These are phyloP conservation scores for Notodonta dromedarius DNA, from an alignment of 2,888 invertebrate genomes.

Conservation along the genomic window DNA sequence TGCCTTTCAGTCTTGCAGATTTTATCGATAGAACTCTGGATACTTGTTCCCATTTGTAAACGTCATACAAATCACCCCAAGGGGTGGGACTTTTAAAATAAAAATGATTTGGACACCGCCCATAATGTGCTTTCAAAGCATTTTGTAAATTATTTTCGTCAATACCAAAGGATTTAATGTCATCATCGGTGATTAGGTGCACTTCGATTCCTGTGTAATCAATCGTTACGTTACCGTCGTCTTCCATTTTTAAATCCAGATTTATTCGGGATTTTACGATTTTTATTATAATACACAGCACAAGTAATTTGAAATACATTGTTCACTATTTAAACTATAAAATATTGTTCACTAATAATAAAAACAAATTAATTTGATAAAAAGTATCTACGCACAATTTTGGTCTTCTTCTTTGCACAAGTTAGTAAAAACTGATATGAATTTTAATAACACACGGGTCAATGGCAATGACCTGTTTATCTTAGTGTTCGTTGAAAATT, in stretches of 20 bases:
- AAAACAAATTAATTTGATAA: too few species aligned
- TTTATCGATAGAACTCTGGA: slow-evolving; percentile 51
- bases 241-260: slow-evolving; percentile 50
- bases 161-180: slow-evolving; percentile 57
- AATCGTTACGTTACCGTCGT: slow-evolving; percentile 49
- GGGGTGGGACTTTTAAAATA: slow-evolving; percentile 69
- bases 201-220: slow-evolving; percentile 52
- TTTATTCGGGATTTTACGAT: slow-evolving; percentile 21
- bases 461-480: too few species aligned
- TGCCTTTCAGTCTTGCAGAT: slow-evolving; percentile 49
- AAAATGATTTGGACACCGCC: slow-evolving; percentile 48
- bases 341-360: too few species aligned
- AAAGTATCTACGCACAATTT: too few species aligned
- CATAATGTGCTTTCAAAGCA: slow-evolving; percentile 54
- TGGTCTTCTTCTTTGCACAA: too few species aligned
- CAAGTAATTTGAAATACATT: slow-evolving; percentile 20
- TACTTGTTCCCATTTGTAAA: slow-evolving; percentile 64
- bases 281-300: slow-evolving; percentile 20
- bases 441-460: too few species aligned
- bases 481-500: too few species aligned
- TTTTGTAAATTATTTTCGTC: slow-evolving; percentile 41
- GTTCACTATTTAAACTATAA: background rate
- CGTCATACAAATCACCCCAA: slow-evolving; percentile 69
- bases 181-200: slow-evolving; percentile 48
- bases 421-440: too few species aligned